These are phyloP conservation scores for Calameuta pallipes DNA, from an alignment of 2,888 invertebrate genomes.

Conservation along the genomic window DNA sequence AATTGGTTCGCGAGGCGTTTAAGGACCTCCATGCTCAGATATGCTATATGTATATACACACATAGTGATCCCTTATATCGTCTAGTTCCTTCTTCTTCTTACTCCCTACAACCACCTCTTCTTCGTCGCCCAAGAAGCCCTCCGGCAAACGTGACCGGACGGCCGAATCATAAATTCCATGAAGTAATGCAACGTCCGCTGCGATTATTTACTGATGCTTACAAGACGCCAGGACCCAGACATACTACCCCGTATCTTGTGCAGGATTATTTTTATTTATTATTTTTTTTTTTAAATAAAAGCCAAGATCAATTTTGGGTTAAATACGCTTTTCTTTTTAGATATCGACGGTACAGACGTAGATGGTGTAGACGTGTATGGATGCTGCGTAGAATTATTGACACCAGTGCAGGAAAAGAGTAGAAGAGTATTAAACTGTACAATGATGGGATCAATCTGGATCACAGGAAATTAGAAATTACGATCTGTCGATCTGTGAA, in stretches of 20 bases:
- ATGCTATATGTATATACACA: background rate
- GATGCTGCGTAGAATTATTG: too few relatives aligned
- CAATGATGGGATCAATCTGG: background rate
- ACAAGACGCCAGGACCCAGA: conserved; percentile 43
- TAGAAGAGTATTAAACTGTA: background rate
- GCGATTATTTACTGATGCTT: conserved; percentile 65
- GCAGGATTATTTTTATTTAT: background rate
- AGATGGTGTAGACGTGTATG: too few relatives aligned
- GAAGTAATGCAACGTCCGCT: conserved; percentile 61
- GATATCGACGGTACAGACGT: background rate
- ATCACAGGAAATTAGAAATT: background rate
- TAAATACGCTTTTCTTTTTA: background rate
- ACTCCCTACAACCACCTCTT: conserved; percentile 7
- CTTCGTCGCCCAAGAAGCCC: conserved; percentile 42
- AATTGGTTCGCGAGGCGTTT: conserved; percentile 53
- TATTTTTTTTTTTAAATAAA: background rate
- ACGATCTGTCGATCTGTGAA: background rate
- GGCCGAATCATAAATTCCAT: conserved; percentile 62
- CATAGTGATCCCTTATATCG: background rate
- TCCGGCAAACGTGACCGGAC: conserved; percentile 54
- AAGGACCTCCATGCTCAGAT: conserved; percentile 27
- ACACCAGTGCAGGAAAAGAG: too few relatives aligned
- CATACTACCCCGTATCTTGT: background rate
- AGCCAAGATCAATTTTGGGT: background rate
- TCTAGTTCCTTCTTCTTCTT: conserved; percentile 8